Evolutionary conservation across 2,797 vertebrate species (phyloP), one percentile per base, ranked within the genome.

Genomic region (Platalea minor): DNA sequence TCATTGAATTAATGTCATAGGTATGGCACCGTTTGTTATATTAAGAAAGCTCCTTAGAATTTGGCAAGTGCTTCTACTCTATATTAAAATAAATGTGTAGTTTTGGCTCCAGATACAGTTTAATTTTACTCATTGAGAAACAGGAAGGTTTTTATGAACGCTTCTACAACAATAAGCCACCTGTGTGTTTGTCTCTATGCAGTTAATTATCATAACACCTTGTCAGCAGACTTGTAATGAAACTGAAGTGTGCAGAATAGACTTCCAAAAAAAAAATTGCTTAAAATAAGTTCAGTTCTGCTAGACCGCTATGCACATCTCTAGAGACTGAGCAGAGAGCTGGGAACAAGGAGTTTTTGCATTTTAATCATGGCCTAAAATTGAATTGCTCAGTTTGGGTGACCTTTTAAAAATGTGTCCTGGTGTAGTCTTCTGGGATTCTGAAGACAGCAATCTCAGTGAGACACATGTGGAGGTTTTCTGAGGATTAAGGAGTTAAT

Each of bases 301-400:
- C 69, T 61, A n/a, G 68, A 28, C 37, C 28, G 65, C 84, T 91
- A 54, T 46, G 74, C 11, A 56, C 3, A 5, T 63, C 92, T 86
- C 70, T 46, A 39, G 82, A 65, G 89, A 41, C 57, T 59, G 65
- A 92, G 29, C 23, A 75, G 60, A 45, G 39, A 60, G 23, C 46
- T 88, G 69, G 64, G 57, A 93, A 75, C 15, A 60, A 81, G 54
- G 43, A 73, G 11, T 4, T 76, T 85, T 67, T 93, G 79, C 73
- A 61, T 93, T 94, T 92, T 95, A 96, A 93, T 95, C 39, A 26
- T 13, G 45, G 69, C 24, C 51, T 90, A 77, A 92, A 92, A 92
- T 74, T 65, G 46, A 93, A 65, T 85, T 87, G 33, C 35, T 84
- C 41, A 84, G 7, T 93, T 95, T 84, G 48, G 26, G n/a, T 94